phyloP scores from a whole-genome alignment of 2,113 vertebrate species.

The Psilopogon haemacephalus region DNA sequence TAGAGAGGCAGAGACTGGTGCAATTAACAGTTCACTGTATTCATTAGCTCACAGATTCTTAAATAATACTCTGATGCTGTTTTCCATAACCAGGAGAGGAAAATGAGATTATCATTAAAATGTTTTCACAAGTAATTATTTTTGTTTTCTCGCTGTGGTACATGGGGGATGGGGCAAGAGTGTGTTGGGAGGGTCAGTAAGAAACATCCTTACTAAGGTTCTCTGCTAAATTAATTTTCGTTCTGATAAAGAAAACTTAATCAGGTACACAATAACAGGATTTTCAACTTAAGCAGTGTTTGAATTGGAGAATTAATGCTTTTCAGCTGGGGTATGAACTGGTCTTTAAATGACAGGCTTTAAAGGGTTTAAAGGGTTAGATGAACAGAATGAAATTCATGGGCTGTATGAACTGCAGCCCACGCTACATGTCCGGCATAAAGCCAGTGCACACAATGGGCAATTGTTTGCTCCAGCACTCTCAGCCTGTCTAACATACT shows the following conservation, averaged over 20 bases:
- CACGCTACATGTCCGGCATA: not conserved
- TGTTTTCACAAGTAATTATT: constrained; percentile 1
- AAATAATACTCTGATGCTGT: not conserved
- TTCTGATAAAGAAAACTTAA: constrained; percentile 12
- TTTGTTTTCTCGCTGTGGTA: constrained; percentile 14
- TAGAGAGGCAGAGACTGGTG: not conserved
- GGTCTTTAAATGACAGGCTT: constrained; percentile 1
- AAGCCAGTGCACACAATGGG: not conserved
- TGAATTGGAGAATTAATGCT: not conserved
- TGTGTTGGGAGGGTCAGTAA: not conserved
- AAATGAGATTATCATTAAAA: not conserved
- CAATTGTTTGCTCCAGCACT: not conserved
- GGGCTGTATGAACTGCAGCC: not conserved
- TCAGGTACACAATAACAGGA: not conserved
- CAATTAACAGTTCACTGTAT: constrained; percentile 15
- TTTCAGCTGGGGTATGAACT: not conserved
- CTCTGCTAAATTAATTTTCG: not conserved
- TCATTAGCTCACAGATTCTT: not conserved
- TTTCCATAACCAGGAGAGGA: not conserved
- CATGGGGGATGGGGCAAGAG: not conserved
- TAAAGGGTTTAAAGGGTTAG: not conserved
- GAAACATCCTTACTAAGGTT: not conserved
- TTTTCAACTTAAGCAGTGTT: constrained; percentile 4
- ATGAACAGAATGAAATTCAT: not conserved
- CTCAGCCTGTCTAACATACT: not conserved